phyloP scores from a whole-genome alignment of 1,140 invertebrate genomes.

The Bombus picipes region DNA sequence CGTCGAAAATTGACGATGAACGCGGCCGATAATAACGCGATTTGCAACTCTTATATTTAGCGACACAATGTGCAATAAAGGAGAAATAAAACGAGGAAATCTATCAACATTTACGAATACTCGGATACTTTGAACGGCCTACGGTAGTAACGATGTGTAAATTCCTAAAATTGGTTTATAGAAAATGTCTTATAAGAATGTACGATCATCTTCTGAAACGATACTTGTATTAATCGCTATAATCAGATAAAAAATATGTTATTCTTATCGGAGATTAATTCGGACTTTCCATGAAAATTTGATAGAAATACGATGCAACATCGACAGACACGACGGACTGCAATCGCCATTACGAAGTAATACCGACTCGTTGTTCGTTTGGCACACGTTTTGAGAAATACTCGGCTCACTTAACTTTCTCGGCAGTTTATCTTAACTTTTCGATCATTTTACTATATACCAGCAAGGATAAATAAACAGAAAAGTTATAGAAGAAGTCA shows the following conservation, averaged over 20 bases:
- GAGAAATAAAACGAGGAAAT: not conserved
- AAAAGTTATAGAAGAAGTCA: too few species aligned
- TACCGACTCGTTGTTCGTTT: too few species aligned
- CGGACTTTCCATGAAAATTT: not conserved
- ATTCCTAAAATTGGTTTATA: too few species aligned
- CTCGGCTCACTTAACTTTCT: not conserved
- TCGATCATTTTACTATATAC: accelerated
- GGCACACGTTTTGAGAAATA: not conserved
- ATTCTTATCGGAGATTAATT: not conserved
- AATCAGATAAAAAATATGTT: not conserved
- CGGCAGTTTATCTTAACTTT: too few species aligned
- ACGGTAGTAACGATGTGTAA: too few species aligned
- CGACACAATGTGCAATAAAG: not conserved
- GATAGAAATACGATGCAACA: not conserved
- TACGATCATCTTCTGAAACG: too few species aligned
- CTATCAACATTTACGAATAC: not conserved
- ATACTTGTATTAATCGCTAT: not conserved
- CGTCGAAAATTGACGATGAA: not conserved
- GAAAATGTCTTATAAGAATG: too few species aligned
- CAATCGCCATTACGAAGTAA: too few species aligned
- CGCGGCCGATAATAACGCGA: not conserved
- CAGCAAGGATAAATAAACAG: too few species aligned
- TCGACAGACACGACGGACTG: not conserved
- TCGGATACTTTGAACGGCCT: not conserved
- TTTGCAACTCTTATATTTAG: not conserved